Base-by-base conservation (phyloP, 2,888 invertebrate species). In the Lithophane leautieri region DNA sequence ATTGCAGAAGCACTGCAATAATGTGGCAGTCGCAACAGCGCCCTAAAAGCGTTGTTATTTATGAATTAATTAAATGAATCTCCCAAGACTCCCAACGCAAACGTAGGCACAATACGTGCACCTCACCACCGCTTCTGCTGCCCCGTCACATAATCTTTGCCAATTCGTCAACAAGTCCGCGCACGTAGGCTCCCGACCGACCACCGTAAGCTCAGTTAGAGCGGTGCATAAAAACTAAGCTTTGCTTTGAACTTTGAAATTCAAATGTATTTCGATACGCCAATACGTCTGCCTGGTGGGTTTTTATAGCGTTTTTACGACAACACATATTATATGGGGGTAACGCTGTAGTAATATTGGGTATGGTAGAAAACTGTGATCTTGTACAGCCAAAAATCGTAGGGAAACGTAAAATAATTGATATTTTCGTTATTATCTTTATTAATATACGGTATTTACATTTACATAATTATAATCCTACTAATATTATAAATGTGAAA, bases 191-290 rank as follows among this genome's bases (percentile, higher is more conserved):
- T 85, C 83, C 91, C 91, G 91, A 91, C 94, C 94, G 93, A 92
- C 95, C 95, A 92, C 93, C 93, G 95, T 94, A 95, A 95, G 96
- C 96, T 94, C 93, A 93, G 94, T 95, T 95, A 93, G 95, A 95
- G 92, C 93, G 94, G 93, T 95, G 95, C 95, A 95, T 95, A 95
- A 95, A 96, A 96, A 95, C 95, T 93, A 93, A 94, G 94, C 94
- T 93, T 92, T 92, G 95, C 94, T 94, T 94, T 93, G 92, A 93
- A 94, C 93, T 95, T 95, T 95, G 94, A 95, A 95, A 96, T 96
- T 96, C 95, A 95, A 95, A 95, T 95, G 80, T 94, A 93, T 92
- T 93, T 93, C 93, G 93, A 94, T 94, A 93, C 90, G 90, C 91
- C 93, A 91, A 92, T 93, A 92, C 89, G 91, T 93, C 92, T 91